Evolutionary conservation across 2,113 vertebrate species (phyloP).

Genomic region (Irena cyanogastra): DNA sequence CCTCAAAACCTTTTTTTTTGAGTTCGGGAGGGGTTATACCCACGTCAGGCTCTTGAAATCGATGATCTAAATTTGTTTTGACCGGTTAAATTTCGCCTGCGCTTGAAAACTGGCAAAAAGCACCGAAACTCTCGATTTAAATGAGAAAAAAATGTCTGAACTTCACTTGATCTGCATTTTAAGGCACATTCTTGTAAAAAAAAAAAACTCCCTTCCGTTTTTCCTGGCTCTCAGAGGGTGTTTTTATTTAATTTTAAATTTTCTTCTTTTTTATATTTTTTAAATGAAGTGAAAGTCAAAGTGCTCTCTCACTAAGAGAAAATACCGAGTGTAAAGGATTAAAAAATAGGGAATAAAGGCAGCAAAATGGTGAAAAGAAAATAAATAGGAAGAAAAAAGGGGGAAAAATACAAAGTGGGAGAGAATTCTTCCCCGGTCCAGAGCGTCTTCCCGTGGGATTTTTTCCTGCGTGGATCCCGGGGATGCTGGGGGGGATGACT

Average conservation of each 20-base stretch:
- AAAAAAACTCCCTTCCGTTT: constrained; percentile 1
- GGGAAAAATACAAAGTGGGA: accelerated
- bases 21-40: too few species aligned
- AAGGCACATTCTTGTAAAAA: constrained; percentile 34
- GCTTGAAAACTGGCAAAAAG: not conserved
- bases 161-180: not conserved
- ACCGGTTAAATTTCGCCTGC: not conserved
- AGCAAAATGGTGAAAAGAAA: not conserved
- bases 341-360: not conserved
- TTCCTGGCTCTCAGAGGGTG: not conserved
- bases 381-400: not conserved
- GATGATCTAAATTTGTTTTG: not conserved
- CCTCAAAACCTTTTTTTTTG: accelerated
- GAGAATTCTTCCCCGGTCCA: accelerated
- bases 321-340: not conserved
- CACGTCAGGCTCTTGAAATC: not conserved
- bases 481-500: accelerated
- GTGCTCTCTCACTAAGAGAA: not conserved
- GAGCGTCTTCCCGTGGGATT: accelerated
- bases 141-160: not conserved
- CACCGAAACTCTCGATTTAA: not conserved
- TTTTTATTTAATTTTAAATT: not conserved
- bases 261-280: not conserved
- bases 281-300: not conserved
- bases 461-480: not conserved